A percentile compares a stretch with the other conserved stretches of the same genome.
Evolutionary conservation across 2,113 vertebrate species (phyloP).

Genomic region (Psittacula cyanocephala): DNA sequence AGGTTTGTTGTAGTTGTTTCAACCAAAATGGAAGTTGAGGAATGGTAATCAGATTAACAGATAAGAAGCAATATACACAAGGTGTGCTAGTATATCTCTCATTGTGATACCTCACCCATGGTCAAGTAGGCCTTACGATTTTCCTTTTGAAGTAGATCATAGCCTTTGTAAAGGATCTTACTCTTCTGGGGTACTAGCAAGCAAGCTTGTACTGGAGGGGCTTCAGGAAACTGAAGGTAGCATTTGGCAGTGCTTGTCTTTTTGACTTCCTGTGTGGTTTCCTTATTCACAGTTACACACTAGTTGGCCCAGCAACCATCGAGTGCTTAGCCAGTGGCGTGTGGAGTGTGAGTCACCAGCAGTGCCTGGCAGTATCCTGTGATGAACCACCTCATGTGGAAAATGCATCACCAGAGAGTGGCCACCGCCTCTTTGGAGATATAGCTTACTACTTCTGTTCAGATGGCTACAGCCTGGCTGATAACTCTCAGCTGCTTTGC

Average conservation of each 20-base stretch:
- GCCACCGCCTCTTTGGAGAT: slow-evolving; percentile 91
- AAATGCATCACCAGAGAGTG: slow-evolving; percentile 88
- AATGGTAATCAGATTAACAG: background rate
- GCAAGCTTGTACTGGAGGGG: background rate
- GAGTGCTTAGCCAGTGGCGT: slow-evolving; percentile 85
- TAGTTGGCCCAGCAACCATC: slow-evolving; percentile 85
- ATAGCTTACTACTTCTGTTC: slow-evolving; percentile 91
- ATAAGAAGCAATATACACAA: background rate
- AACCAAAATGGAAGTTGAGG: background rate
- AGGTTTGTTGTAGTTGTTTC: background rate
- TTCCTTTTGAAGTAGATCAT: background rate
- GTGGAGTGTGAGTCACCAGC: slow-evolving; percentile 85
- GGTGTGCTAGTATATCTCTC: background rate
- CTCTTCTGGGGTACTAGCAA: background rate
- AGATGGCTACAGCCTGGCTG: slow-evolving; percentile 89
- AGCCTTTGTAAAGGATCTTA: background rate
- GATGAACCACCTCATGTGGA: slow-evolving; percentile 90
- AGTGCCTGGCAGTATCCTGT: slow-evolving; percentile 92
- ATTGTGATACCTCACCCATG: background rate
- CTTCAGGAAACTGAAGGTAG: background rate
- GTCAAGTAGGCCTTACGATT: background rate
- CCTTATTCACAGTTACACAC: slow-evolving; percentile 81
- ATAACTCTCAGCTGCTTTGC: slow-evolving; percentile 90
- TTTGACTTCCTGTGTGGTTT: slow-evolving; percentile 18
- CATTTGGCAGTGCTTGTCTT: background rate